A percentile compares a stretch with the other conserved stretches of the same genome.
phyloP scores from a whole-genome alignment of 2,113 vertebrate genomes.

The Phalacrocorax pelagicus region DNA sequence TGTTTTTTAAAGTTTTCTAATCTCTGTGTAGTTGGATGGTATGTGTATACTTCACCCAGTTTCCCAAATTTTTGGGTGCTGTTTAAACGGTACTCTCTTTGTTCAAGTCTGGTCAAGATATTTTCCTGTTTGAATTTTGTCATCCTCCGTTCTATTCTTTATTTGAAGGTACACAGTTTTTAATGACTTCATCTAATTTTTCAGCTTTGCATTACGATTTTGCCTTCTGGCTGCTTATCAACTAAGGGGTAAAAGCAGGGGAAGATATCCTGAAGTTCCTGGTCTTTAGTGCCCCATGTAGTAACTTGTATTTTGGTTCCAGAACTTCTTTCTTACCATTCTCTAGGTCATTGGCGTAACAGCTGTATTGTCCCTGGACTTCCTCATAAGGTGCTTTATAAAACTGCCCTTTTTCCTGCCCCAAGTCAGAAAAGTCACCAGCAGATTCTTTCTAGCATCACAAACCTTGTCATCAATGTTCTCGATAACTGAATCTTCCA shows the following conservation, averaged over 20 bases:
- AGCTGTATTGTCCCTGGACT: neutral
- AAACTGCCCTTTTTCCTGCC: neutral
- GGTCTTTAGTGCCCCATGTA: neutral
- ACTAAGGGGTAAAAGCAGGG: neutral
- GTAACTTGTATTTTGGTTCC: neutral
- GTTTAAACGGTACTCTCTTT: neutral
- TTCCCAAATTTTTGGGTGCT: neutral
- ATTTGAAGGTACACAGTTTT: neutral
- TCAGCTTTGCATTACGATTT: neutral
- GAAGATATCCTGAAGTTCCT: neutral
- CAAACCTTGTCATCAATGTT: neutral
- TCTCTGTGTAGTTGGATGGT: neutral
- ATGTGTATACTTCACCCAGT: neutral
- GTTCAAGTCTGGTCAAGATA: neutral
- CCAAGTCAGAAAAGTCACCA: neutral
- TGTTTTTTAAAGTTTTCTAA: neutral
- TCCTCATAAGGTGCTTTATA: neutral
- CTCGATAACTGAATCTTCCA: neutral
- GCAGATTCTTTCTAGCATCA: neutral
- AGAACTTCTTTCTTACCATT: neutral
- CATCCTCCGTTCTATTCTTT: neutral
- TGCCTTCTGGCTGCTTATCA: neutral
- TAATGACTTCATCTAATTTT: neutral
- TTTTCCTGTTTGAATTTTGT: neutral
- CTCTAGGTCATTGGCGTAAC: neutral